Percentiles rank a stretch among this genome's conserved stretches.
Evolutionary conservation across 2,888 invertebrate genomes (phyloP).

Genomic region (Bombylius major): DNA sequence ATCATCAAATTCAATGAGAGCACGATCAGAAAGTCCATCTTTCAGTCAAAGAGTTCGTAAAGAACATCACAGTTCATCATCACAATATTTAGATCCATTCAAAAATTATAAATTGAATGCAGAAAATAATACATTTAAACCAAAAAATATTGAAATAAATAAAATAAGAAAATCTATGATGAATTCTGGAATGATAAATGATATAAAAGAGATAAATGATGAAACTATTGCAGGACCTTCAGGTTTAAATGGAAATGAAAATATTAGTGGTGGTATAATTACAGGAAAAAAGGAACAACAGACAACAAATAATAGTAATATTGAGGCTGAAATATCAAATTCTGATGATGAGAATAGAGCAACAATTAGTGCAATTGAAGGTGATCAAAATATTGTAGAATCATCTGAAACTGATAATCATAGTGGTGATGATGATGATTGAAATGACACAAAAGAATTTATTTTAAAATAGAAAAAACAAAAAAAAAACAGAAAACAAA

Average conservation of each 20-base stretch:
- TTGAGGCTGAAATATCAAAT: neutral
- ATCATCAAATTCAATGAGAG: conserved; percentile 26
- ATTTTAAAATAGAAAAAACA: neutral
- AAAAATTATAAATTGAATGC: conserved; percentile 33
- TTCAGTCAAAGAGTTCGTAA: conserved; percentile 22
- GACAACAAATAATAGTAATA: neutral
- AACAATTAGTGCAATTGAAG: neutral
- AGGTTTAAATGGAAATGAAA: neutral
- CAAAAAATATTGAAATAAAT: conserved; percentile 11
- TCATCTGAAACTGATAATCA: neutral
- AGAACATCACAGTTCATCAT: conserved; percentile 11
- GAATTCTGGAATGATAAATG: neutral
- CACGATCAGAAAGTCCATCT: conserved; percentile 34
- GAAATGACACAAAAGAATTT: neutral
- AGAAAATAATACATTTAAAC: conserved; percentile 32
- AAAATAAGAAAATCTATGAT: neutral
- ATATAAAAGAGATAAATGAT: neutral
- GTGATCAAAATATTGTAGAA: neutral
- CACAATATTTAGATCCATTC: conserved; percentile 29
- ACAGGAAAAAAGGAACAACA: neutral
- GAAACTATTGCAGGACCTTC: conserved; percentile 1
- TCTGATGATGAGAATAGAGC: neutral
- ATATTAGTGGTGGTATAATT: neutral
- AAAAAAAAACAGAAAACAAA: neutral
- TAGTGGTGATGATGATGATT: neutral